Evolutionary conservation across 2,888 invertebrate species (phyloP).

Genomic region (Cactoblastis cactorum): DNA sequence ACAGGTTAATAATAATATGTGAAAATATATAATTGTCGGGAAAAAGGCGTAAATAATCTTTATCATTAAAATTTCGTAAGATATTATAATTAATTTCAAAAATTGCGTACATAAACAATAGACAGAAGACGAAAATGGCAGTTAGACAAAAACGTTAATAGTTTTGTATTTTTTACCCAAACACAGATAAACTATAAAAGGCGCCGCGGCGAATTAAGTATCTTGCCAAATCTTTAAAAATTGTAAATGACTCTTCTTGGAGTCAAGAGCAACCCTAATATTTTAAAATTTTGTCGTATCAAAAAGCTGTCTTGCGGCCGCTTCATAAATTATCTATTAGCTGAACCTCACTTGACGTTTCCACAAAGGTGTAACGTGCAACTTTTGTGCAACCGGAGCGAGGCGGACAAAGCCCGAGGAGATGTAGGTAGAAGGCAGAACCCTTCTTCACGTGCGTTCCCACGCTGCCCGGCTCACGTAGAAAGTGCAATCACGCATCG

Average conservation of each 20-base stretch:
- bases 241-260: slow-evolving; percentile 36
- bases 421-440: slow-evolving; percentile 41
- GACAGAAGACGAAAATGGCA: too few relatives aligned
- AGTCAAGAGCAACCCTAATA: slow-evolving; percentile 68
- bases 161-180: slow-evolving; percentile 3
- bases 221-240: slow-evolving; percentile 55
- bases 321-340: slow-evolving; percentile 77
- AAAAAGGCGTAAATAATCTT: too few relatives aligned
- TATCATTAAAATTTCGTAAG: too few relatives aligned
- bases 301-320: slow-evolving; percentile 48
- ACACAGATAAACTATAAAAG: slow-evolving; percentile 33
- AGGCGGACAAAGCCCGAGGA: slow-evolving; percentile 23
- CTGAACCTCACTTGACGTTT: slow-evolving; percentile 69
- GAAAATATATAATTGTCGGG: too few relatives aligned
- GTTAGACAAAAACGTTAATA: background rate
- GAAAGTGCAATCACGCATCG: slow-evolving; percentile 61
- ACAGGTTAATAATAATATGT: too few relatives aligned
- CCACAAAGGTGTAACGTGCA: slow-evolving; percentile 65
- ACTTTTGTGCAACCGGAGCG: slow-evolving; percentile 73
- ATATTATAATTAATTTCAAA: too few relatives aligned
- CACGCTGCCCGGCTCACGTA: slow-evolving; percentile 52
- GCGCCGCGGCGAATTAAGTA: slow-evolving; percentile 46
- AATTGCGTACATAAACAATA: background rate
- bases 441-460: slow-evolving; percentile 78
- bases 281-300: slow-evolving; percentile 53